phyloP scores from a whole-genome alignment of 2,113 vertebrate species.

The Noctilio leporinus region DNA sequence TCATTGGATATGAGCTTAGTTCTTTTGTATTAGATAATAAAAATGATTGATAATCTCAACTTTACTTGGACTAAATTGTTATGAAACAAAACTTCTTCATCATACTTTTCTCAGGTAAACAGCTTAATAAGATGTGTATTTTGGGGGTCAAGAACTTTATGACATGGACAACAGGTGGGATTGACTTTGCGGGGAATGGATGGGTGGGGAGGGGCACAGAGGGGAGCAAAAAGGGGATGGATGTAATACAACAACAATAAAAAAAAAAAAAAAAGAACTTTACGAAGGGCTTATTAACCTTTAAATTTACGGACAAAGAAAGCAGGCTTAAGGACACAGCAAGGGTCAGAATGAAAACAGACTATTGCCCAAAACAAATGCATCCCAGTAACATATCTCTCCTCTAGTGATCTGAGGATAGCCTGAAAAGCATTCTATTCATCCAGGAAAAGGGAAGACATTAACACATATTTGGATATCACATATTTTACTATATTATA shows the following conservation, averaged over 20 bases:
- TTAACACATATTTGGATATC: neutral
- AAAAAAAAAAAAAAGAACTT: too few species aligned
- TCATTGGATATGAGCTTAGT: neutral
- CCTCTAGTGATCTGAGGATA: neutral
- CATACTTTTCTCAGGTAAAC: neutral
- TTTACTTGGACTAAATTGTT: neutral
- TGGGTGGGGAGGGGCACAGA: too few species aligned
- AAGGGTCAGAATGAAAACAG: neutral
- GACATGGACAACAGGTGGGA: too few species aligned
- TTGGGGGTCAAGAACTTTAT: neutral
- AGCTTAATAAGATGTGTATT: neutral
- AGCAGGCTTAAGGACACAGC: neutral
- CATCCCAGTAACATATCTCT: neutral
- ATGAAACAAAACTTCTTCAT: neutral
- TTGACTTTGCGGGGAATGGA: too few species aligned
- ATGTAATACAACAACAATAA: too few species aligned
- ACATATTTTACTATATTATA: neutral
- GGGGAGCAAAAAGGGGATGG: too few species aligned
- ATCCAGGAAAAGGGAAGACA: neutral
- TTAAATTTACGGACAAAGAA: neutral
- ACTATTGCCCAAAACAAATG: neutral
- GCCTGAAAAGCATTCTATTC: neutral
- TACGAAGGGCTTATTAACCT: too few species aligned
- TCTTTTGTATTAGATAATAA: neutral
- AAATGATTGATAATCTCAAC: neutral